Conservation (phyloP, 2,113 vertebrate species). For the Pelmatolapia mariae region DNA sequence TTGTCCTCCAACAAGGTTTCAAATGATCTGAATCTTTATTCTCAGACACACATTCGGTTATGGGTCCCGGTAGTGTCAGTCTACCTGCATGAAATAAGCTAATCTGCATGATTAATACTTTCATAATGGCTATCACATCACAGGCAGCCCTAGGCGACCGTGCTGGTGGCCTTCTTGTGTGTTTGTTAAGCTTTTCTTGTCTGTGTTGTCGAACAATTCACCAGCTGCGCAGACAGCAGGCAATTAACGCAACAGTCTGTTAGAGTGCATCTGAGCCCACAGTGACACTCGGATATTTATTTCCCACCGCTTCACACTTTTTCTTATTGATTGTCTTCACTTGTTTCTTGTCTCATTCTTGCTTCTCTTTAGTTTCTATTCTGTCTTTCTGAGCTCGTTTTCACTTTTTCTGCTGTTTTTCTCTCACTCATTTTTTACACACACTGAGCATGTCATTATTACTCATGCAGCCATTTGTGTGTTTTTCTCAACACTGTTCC, state of each 20-base stretch:
- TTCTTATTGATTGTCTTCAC: neutral
- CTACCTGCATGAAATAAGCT: neutral
- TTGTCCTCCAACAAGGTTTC: neutral
- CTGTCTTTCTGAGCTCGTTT: neutral
- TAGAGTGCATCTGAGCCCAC: neutral
- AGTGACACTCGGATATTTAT: neutral
- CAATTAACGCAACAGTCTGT: constrained; percentile 37
- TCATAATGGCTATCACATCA: neutral
- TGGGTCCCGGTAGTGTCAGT: neutral
- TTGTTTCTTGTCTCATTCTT: neutral
- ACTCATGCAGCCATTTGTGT: neutral
- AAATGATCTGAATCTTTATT: neutral
- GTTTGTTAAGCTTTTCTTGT: neutral
- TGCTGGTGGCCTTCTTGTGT: neutral
- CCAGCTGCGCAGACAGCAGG: constrained; percentile 37
- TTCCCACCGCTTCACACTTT: neutral
- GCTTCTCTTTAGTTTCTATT: neutral
- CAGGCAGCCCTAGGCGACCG: neutral
- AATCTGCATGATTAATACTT: neutral
- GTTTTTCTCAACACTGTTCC: neutral
- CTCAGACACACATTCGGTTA: neutral
- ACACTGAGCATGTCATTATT: neutral
- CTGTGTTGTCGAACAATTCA: constrained; percentile 19
- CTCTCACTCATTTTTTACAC: neutral
- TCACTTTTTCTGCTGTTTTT: neutral